A percentile compares a stretch with the other conserved stretches of the same genome.
These are phyloP conservation scores for Portunus trituberculatus DNA, from an alignment of 1,140 invertebrate species.

Conservation along the genomic window DNA sequence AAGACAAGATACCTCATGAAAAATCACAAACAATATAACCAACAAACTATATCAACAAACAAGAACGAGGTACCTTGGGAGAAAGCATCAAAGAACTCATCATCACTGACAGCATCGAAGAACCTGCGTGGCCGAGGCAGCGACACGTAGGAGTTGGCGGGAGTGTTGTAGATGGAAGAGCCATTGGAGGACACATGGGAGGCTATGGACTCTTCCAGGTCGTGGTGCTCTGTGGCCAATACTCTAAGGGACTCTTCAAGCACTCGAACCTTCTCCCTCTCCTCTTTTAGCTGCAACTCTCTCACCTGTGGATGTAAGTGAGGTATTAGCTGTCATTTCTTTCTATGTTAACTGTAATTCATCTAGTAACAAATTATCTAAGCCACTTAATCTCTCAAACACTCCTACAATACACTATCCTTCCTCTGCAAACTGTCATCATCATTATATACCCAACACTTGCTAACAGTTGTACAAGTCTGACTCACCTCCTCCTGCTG, in stretches of 20 bases:
- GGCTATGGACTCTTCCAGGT: slow-evolving; percentile 85
- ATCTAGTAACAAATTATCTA: too few species aligned
- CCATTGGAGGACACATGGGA: slow-evolving; percentile 78
- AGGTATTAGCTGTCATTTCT: too few species aligned
- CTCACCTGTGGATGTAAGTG: too few species aligned
- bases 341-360: too few species aligned
- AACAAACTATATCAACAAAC: background rate
- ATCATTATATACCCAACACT: background rate
- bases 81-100: slow-evolving; percentile 85
- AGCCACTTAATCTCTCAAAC: too few species aligned
- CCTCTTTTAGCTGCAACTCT: slow-evolving; percentile 81
- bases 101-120: slow-evolving; percentile 84
- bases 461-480: background rate
- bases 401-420: background rate
- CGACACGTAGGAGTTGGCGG: slow-evolving; percentile 72
- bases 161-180: slow-evolving; percentile 77
- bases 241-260: slow-evolving; percentile 86
- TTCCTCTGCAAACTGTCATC: background rate
- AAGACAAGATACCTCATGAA: background rate
- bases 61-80: slow-evolving; percentile 58
- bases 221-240: slow-evolving; percentile 86
- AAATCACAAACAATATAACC: background rate
- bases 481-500: slow-evolving; percentile 83
- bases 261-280: slow-evolving; percentile 85
- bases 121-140: slow-evolving; percentile 82